Conservation (phyloP, 2,797 vertebrate species). For the Capromys pilorides region DNA sequence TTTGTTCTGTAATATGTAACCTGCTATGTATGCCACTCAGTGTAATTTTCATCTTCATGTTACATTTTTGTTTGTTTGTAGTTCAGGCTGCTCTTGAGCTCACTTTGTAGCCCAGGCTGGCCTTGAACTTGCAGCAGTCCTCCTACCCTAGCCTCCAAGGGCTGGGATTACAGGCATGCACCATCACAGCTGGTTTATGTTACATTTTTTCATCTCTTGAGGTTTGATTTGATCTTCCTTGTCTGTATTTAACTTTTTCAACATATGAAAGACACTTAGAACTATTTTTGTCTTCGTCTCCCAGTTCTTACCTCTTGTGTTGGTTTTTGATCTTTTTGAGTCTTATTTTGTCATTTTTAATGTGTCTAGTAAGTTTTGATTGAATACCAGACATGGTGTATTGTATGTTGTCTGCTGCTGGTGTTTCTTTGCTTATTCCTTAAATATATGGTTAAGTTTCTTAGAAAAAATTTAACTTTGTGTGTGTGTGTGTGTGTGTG, state of each 20-base stretch:
- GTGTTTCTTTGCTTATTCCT: not conserved
- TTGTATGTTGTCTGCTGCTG: conserved; percentile 34
- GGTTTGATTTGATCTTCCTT: not conserved
- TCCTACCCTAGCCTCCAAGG: not conserved
- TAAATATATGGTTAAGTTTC: not conserved
- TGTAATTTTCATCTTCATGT: not conserved
- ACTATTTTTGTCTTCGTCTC: not conserved
- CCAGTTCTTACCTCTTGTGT: conserved; percentile 37
- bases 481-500: not conserved
- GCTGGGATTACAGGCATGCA: not conserved
- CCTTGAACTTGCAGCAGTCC: not conserved
- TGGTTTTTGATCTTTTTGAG: not conserved
- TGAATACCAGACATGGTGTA: not conserved
- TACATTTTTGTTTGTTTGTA: not conserved
- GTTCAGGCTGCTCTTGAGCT: not conserved
- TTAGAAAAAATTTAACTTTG: conserved; percentile 4
- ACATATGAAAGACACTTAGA: not conserved
- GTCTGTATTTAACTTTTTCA: conserved; percentile 20
- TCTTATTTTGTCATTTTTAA: conserved; percentile 49
- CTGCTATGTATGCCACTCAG: not conserved
- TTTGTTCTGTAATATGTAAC: not conserved
- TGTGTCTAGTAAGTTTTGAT: conserved; percentile 29
- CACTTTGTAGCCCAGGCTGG: too few relatives aligned
- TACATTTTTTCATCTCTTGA: not conserved
- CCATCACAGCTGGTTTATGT: not conserved